Percentiles rank a stretch among this genome's conserved stretches.
These are phyloP conservation scores for Caerostris darwini DNA, from an alignment of 1,140 invertebrate species.

Conservation along the genomic window DNA sequence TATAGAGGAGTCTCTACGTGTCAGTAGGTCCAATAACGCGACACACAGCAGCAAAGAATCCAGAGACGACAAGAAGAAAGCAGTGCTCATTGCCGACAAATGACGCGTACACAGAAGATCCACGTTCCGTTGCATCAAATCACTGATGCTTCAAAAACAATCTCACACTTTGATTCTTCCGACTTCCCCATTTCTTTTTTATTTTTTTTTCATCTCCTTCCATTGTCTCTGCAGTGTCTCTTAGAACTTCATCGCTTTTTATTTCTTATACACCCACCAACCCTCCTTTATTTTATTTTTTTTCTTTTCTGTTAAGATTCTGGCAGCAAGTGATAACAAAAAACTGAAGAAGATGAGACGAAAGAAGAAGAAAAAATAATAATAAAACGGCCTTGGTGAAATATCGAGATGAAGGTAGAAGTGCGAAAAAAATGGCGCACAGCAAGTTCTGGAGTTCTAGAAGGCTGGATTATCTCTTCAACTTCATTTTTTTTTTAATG, in stretches of 20 bases:
- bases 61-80: conserved; percentile 6
- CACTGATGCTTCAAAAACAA: conserved; percentile 71
- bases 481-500: neutral
- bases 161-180: conserved; percentile 67
- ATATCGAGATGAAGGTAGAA: conserved; percentile 18
- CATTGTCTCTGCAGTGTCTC: neutral
- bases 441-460: neutral
- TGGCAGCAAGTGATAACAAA: conserved; percentile 34
- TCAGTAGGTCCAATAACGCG: neutral
- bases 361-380: neutral
- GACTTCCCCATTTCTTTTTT: neutral
- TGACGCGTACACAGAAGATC: neutral
- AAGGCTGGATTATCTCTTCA: conserved; percentile 20
- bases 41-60: neutral
- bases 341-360: neutral
- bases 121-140: conserved; percentile 57
- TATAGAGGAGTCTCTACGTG: neutral
- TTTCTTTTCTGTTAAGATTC: neutral
- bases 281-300: neutral
- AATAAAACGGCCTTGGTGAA: neutral
- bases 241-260: conserved; percentile 20
- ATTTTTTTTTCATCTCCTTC: neutral
- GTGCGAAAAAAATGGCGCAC: neutral
- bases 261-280: neutral
- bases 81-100: neutral